Conservation (phyloP, 1,140 invertebrate genomes). For the Gonatopus flavifemur region DNA sequence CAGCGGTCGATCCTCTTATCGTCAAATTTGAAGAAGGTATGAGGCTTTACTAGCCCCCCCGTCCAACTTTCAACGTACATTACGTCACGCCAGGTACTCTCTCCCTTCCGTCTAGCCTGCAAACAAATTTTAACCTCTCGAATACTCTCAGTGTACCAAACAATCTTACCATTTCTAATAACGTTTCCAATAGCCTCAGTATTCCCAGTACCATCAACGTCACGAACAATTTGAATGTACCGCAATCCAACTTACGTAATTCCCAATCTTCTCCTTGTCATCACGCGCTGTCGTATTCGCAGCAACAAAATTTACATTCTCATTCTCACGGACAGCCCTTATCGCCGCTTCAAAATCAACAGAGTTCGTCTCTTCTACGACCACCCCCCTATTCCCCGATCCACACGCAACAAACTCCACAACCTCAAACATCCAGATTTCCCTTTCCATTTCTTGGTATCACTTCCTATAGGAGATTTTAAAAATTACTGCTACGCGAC, state of each 20-base stretch:
- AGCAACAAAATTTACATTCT: slow-evolving; percentile 32
- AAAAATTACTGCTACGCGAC: slow-evolving; percentile 17
- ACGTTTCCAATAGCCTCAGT: slow-evolving; percentile 32
- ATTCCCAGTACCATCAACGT: slow-evolving; percentile 36
- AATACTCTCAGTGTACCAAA: slow-evolving; percentile 36
- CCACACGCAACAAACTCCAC: slow-evolving; percentile 37
- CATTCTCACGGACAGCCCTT: slow-evolving; percentile 32
- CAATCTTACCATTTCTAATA: slow-evolving; percentile 35
- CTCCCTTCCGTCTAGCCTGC: slow-evolving; percentile 49
- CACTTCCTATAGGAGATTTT: slow-evolving; percentile 51
- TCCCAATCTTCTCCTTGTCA: slow-evolving; percentile 47
- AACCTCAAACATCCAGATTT: slow-evolving; percentile 43
- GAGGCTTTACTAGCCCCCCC: slow-evolving; percentile 68
- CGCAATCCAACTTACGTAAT: slow-evolving; percentile 32
- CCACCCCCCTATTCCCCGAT: slow-evolving; percentile 37
- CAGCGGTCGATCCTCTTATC: slow-evolving; percentile 67
- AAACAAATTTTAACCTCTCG: slow-evolving; percentile 47
- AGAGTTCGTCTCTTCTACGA: slow-evolving; percentile 41
- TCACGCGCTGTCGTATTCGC: slow-evolving; percentile 36
- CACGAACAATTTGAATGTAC: slow-evolving; percentile 35
- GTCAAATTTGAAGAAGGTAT: slow-evolving; percentile 80
- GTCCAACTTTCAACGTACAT: slow-evolving; percentile 56
- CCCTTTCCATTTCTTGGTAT: slow-evolving; percentile 52
- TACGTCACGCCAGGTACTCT: slow-evolving; percentile 55
- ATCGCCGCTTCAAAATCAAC: slow-evolving; percentile 38